Percentiles rank a stretch among this genome's conserved stretches.
These are phyloP conservation scores for Rhinichthys klamathensis DNA, from an alignment of 2,113 vertebrate genomes.

Conservation along the genomic window DNA sequence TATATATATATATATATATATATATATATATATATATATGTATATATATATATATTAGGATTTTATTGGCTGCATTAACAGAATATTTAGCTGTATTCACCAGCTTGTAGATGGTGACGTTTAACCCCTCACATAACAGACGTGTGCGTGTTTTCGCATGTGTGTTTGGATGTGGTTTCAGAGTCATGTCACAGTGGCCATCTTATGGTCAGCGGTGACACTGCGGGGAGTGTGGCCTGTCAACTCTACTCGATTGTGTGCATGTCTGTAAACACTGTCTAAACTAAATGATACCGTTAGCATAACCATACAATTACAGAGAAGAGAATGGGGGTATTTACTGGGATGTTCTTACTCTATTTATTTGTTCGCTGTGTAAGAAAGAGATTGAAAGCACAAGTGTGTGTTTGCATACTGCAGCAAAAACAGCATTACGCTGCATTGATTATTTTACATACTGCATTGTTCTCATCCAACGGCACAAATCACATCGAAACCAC, in stretches of 20 bases:
- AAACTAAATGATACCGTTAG: constrained; percentile 19
- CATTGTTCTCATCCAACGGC: constrained; percentile 32
- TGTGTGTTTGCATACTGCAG: constrained; percentile 26
- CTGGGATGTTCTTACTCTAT: neutral
- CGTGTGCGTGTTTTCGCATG: no score
- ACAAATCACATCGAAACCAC: neutral
- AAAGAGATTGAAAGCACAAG: neutral
- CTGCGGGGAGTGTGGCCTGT: constrained; percentile 35
- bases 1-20: no score
- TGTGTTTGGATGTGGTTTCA: constrained; percentile 34
- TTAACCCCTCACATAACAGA: no score
- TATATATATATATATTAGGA: no score
- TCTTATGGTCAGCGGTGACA: constrained; percentile 36
- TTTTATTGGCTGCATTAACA: neutral
- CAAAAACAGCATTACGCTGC: constrained; percentile 15
- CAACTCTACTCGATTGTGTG: constrained; percentile 1
- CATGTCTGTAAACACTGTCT: constrained; percentile 17
- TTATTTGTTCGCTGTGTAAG: neutral
- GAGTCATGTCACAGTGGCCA: constrained; percentile 11
- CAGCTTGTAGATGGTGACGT: no score
- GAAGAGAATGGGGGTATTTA: constrained; percentile 9
- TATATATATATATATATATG: no score
- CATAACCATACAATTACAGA: constrained; percentile 33
- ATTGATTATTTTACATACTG: constrained; percentile 27
- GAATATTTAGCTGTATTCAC: neutral